phyloP scores from a whole-genome alignment of 2,888 invertebrate species.

The Ichneumoninae sp. region DNA sequence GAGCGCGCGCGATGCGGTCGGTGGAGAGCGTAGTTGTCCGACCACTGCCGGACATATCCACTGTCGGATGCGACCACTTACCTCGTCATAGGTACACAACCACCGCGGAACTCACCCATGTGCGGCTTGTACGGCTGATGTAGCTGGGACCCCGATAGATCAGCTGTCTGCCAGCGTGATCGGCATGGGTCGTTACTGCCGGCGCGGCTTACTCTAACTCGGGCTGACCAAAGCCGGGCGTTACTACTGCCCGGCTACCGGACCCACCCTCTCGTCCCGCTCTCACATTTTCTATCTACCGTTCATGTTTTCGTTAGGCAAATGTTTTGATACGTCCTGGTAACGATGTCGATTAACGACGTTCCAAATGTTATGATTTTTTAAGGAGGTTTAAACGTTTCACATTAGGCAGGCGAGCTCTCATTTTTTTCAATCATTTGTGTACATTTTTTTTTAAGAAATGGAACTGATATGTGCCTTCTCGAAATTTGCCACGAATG shows the following conservation, averaged over 20 bases:
- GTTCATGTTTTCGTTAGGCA: slow-evolving; percentile 7
- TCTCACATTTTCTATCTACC: slow-evolving; percentile 6
- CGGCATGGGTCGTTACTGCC: slow-evolving; percentile 60
- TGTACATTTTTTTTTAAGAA: no score
- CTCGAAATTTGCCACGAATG: no score
- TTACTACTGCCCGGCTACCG: slow-evolving; percentile 49
- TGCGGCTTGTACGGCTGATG: slow-evolving; percentile 28
- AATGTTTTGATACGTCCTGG: neutral
- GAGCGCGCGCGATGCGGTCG: slow-evolving; percentile 37
- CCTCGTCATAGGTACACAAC: slow-evolving; percentile 64
- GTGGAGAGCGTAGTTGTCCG: slow-evolving; percentile 62
- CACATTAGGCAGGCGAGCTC: no score
- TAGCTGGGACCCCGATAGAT: slow-evolving; percentile 41
- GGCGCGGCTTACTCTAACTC: slow-evolving; percentile 38
- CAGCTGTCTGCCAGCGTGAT: slow-evolving; percentile 55
- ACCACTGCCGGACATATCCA: slow-evolving; percentile 68
- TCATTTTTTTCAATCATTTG: no score
- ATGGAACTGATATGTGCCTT: no score
- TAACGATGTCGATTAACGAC: neutral
- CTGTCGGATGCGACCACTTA: slow-evolving; percentile 69
- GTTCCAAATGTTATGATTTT: neutral
- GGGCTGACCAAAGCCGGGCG: slow-evolving; percentile 57
- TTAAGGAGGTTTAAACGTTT: no score
- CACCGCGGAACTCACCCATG: slow-evolving; percentile 41
- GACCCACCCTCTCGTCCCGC: neutral